phyloP scores from a whole-genome alignment of 2,797 vertebrate genomes.

The Dicrostonyx torquatus region DNA sequence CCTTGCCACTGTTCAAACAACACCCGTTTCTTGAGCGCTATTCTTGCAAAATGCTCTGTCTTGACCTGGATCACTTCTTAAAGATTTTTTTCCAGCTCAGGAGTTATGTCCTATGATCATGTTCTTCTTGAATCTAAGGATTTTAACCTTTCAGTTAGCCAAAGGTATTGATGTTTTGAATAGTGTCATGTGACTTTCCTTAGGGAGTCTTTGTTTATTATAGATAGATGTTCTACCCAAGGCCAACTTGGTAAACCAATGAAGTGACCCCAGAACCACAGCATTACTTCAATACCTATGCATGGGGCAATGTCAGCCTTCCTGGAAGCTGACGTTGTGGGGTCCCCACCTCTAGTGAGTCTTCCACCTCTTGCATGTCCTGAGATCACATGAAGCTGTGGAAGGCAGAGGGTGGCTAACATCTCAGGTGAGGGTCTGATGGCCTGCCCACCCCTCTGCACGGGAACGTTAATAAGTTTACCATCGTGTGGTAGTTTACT shows the following conservation, averaged over 20 bases:
- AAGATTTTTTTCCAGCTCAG: background rate
- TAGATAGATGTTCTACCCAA: background rate
- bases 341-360: background rate
- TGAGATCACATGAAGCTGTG: background rate
- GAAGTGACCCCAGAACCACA: background rate
- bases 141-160: background rate
- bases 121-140: slow-evolving; percentile 27
- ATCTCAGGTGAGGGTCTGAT: background rate
- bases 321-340: background rate
- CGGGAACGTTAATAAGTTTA: background rate
- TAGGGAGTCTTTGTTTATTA: background rate
- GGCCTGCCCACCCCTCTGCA: background rate
- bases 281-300: background rate
- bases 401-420: too few species aligned
- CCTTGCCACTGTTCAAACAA: background rate
- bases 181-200: background rate
- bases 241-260: background rate
- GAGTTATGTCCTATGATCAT: background rate
- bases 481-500: background rate
- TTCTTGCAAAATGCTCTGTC: background rate
- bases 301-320: background rate
- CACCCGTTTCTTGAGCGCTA: background rate
- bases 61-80: background rate
- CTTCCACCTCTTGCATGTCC: background rate
- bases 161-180: background rate